phyloP scores from a whole-genome alignment of 2,888 invertebrate species.

The Bombyx huttoni region DNA sequence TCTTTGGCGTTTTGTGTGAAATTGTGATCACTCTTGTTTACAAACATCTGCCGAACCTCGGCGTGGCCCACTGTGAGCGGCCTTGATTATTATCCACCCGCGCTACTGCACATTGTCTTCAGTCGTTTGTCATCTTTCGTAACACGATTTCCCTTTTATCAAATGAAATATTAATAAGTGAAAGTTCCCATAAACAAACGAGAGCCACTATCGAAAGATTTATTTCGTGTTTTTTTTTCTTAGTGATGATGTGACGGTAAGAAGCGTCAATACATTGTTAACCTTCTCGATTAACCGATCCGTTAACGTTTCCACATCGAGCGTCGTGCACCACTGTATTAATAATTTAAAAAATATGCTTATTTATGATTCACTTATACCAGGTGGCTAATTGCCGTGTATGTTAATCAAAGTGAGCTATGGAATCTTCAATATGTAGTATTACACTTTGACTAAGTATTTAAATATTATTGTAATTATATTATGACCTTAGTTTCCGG shows the following conservation, averaged over 20 bases:
- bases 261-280: constrained; percentile 27
- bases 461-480: background rate
- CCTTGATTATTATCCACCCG: constrained; percentile 47
- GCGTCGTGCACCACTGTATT: constrained; percentile 20
- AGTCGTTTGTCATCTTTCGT: constrained; percentile 36
- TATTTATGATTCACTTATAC: constrained; percentile 25
- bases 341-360: background rate
- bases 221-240: constrained; percentile 19
- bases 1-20: constrained; percentile 29
- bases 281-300: constrained; percentile 32
- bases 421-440: background rate
- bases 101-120: constrained; percentile 41
- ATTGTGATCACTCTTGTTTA: constrained; percentile 61
- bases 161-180: constrained; percentile 47
- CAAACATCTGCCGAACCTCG: constrained; percentile 29
- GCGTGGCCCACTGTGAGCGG: constrained; percentile 24
- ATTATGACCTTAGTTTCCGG: background rate
- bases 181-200: constrained; percentile 32
- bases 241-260: constrained; percentile 25
- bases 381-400: constrained; percentile 30
- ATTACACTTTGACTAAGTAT: background rate
- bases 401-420: constrained; percentile 17
- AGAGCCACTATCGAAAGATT: constrained; percentile 19
- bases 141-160: constrained; percentile 55
- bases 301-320: constrained; percentile 26